Conservation (phyloP, 2,113 vertebrate genomes). For the Dipodomys stephensi region DNA sequence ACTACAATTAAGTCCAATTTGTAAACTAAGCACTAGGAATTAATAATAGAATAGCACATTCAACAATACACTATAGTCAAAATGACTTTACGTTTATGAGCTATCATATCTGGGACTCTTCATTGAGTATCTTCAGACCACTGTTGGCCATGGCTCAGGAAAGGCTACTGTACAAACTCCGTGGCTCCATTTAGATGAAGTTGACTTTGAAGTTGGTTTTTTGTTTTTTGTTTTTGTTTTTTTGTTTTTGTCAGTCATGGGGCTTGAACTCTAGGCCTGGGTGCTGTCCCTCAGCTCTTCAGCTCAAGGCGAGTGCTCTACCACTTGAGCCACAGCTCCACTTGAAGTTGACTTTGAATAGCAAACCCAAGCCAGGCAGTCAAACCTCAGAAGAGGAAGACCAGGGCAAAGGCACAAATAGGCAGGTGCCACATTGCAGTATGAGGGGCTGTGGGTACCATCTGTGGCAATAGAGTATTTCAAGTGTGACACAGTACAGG, state of each 20-base stretch:
- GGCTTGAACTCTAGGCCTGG: too few relatives aligned
- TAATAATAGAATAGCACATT: not conserved
- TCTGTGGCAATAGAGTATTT: not conserved
- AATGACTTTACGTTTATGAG: not conserved
- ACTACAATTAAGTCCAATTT: not conserved
- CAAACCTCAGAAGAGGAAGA: not conserved
- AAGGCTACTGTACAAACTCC: rapidly evolving
- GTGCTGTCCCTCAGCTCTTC: too few relatives aligned
- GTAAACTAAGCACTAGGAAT: not conserved
- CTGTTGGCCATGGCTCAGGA: not conserved
- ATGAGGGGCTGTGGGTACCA: rapidly evolving
- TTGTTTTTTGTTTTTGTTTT: too few relatives aligned
- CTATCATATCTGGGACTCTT: not conserved
- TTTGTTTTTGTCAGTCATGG: too few relatives aligned
- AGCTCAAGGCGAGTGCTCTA: too few relatives aligned
- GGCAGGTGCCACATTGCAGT: not conserved
- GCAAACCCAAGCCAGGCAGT: not conserved
- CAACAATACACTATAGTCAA: not conserved
- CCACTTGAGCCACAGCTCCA: too few relatives aligned
- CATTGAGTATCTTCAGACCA: not conserved
- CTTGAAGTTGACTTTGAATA: not conserved
- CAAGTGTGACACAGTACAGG: rapidly evolving
- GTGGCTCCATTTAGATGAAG: too few relatives aligned
- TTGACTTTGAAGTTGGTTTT: not conserved
- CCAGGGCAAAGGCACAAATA: rapidly evolving